Conservation (phyloP, 2,888 invertebrate genomes). For the Erynnis tages region DNA sequence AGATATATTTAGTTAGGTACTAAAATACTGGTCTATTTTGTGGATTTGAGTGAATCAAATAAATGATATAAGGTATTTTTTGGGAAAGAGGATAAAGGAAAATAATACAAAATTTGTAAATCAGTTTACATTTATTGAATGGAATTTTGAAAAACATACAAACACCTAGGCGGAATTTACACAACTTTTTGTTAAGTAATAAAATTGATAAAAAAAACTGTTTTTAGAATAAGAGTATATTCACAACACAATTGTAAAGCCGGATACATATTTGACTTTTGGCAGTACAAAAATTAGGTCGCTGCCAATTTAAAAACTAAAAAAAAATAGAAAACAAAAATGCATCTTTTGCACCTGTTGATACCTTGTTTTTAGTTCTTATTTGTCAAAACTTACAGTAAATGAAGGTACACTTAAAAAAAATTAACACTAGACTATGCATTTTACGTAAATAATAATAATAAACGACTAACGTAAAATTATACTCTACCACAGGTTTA, state of each 20-base stretch:
- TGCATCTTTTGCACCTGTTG: constrained; percentile 25
- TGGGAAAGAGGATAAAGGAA: constrained; percentile 35
- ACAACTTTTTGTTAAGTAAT: constrained; percentile 17
- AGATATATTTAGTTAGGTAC: too few species aligned
- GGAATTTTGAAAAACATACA: constrained; percentile 73
- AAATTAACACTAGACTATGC: constrained; percentile 55
- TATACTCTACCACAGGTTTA: too few species aligned
- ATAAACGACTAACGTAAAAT: constrained; percentile 70
- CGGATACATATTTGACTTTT: constrained; percentile 48
- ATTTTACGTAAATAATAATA: constrained; percentile 64
- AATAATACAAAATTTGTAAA: constrained; percentile 48
- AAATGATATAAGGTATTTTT: too few species aligned
- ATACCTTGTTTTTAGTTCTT: constrained; percentile 47
- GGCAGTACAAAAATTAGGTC: constrained; percentile 39
- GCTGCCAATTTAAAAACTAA: constrained; percentile 20
- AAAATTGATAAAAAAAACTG: constrained; percentile 31
- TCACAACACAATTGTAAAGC: constrained; percentile 65
- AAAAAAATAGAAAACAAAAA: constrained; percentile 17
- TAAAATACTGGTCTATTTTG: too few species aligned
- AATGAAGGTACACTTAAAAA: constrained; percentile 62
- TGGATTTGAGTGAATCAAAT: too few species aligned
- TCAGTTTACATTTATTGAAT: constrained; percentile 68
- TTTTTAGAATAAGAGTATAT: constrained; percentile 41
- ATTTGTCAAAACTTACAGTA: constrained; percentile 47
- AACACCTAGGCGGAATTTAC: constrained; percentile 51